phyloP scores from a whole-genome alignment of 2,113 vertebrate genomes.

The Upupa epops region DNA sequence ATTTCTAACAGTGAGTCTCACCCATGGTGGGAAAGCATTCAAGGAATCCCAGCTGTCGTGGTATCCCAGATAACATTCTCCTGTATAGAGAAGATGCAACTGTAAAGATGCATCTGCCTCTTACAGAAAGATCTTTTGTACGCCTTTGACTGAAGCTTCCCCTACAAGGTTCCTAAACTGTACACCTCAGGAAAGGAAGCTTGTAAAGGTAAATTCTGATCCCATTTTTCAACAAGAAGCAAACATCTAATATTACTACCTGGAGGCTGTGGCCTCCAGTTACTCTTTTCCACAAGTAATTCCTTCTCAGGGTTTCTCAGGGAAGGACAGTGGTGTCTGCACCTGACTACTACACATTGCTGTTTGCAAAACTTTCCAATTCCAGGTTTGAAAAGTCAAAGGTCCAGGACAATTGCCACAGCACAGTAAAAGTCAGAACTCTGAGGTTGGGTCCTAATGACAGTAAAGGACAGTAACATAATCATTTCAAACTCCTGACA shows the following conservation, averaged over 20 bases:
- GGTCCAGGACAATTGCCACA: background rate
- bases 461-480: background rate
- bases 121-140: background rate
- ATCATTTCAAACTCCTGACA: background rate
- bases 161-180: background rate
- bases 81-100: background rate
- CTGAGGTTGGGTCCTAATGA: background rate
- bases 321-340: background rate
- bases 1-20: slow-evolving; percentile 6
- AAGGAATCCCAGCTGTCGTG: slow-evolving; percentile 24
- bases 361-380: background rate
- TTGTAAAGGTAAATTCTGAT: background rate
- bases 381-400: background rate
- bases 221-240: background rate
- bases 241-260: background rate
- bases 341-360: background rate
- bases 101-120: background rate
- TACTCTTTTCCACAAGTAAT: background rate
- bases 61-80: background rate
- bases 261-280: background rate
- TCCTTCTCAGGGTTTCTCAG: background rate
- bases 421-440: background rate
- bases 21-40: slow-evolving; percentile 11
- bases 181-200: background rate
- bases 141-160: background rate